A percentile compares a stretch with the other conserved stretches of the same genome.
phyloP scores from a whole-genome alignment of 2,888 invertebrate species.

The Junonia oenone region DNA sequence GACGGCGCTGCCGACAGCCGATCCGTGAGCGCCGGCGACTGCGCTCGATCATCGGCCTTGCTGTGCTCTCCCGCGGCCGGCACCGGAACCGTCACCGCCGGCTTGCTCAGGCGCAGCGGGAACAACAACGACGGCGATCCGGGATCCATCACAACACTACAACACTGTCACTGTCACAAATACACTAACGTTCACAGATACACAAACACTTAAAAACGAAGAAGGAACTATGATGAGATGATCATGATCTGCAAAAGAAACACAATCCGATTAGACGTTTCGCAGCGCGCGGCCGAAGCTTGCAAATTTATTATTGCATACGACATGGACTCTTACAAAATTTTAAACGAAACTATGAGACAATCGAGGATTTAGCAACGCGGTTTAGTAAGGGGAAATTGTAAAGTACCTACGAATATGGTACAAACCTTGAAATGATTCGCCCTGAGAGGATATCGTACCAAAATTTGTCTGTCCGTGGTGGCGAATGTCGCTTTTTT shows the following conservation, averaged over 20 bases:
- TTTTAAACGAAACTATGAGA: conserved; percentile 55
- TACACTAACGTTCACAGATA: conserved; percentile 67
- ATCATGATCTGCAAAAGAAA: conserved; percentile 76
- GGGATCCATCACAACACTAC: conserved; percentile 71
- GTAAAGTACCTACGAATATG: conserved; percentile 57
- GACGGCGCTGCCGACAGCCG: conserved; percentile 52
- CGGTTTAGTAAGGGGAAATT: conserved; percentile 70
- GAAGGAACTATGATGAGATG: conserved; percentile 76
- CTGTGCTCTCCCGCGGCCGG: conserved; percentile 47
- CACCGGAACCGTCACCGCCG: conserved; percentile 47
- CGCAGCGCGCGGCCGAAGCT: conserved; percentile 19
- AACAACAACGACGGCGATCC: conserved; percentile 72
- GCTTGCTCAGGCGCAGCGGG: conserved; percentile 72
- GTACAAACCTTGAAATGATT: conserved; percentile 78
- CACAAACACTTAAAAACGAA: conserved; percentile 66
- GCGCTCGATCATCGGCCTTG: conserved; percentile 64
- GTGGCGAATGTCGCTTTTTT: conserved; percentile 58
- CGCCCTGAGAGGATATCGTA: conserved; percentile 79
- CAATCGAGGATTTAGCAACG: conserved; percentile 60
- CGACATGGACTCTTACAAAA: conserved; percentile 52
- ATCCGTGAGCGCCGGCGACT: conserved; percentile 64
- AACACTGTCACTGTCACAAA: conserved; percentile 63
- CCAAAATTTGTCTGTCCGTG: conserved; percentile 79
- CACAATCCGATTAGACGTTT: conserved; percentile 45
- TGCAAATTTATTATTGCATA: conserved; percentile 45